phyloP scores from a whole-genome alignment of 2,797 vertebrate species.

The Argyrosomus regius region DNA sequence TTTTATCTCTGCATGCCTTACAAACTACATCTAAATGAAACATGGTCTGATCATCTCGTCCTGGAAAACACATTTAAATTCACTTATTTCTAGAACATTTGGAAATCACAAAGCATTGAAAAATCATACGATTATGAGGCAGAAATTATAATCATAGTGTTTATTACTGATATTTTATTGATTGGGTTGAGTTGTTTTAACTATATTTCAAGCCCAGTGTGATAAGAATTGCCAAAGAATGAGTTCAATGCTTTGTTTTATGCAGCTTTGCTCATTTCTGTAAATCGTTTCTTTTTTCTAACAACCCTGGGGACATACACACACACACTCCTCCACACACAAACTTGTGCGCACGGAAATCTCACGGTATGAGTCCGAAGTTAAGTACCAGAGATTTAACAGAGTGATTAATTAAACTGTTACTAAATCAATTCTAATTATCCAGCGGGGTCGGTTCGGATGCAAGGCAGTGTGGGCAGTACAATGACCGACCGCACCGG shows the following conservation, averaged over 20 bases:
- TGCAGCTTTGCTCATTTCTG: slow-evolving; percentile 19
- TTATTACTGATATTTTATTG: background rate
- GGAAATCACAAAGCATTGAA: background rate
- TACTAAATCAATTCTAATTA: slow-evolving; percentile 93
- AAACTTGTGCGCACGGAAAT: background rate
- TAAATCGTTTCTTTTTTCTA: slow-evolving; percentile 32
- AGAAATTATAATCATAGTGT: background rate
- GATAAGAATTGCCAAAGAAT: background rate
- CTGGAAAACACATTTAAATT: background rate
- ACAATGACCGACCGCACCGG: slow-evolving; percentile 60
- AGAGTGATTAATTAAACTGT: slow-evolving; percentile 92
- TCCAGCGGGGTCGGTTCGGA: slow-evolving; percentile 84
- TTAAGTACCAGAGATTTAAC: slow-evolving; percentile 89
- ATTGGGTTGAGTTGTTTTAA: background rate
- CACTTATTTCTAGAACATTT: background rate
- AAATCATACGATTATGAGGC: background rate
- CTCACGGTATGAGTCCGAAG: slow-evolving; percentile 71
- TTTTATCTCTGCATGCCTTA: background rate
- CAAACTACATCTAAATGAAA: background rate
- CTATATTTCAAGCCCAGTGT: slow-evolving; percentile 1
- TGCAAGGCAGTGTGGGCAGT: slow-evolving; percentile 70
- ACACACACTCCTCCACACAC: background rate
- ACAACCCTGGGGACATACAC: slow-evolving; percentile 3
- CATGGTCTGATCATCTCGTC: background rate
- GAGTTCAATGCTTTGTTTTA: background rate